phyloP scores from a whole-genome alignment of 2,113 vertebrate species.

The Apodemus sylvaticus region DNA sequence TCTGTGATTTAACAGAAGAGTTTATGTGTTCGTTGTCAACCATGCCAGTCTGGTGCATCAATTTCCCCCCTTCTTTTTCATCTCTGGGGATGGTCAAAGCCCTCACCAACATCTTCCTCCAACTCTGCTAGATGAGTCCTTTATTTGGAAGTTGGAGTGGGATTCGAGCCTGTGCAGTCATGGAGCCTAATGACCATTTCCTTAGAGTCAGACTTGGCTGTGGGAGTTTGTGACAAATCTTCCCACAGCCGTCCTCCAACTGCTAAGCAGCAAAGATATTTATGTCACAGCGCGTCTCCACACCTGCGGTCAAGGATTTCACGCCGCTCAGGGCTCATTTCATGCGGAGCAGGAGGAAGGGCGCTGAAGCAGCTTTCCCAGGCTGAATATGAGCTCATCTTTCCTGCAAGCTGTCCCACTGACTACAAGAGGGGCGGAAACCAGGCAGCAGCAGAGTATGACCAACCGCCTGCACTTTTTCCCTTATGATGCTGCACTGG shows the following conservation, averaged over 20 bases:
- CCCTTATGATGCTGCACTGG: not conserved
- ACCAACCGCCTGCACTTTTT: not conserved
- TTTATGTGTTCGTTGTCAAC: conserved; percentile 22
- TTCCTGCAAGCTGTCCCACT: not conserved
- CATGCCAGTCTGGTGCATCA: not conserved
- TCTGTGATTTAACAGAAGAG: not conserved
- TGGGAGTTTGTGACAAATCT: conserved; percentile 53
- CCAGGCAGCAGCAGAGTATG: rapidly evolving
- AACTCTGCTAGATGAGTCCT: not conserved
- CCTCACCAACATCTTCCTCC: not conserved
- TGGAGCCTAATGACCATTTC: not conserved
- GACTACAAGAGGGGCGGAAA: not conserved
- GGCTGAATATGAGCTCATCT: conserved; percentile 43
- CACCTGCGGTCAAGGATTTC: conserved; percentile 77
- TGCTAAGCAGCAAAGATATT: conserved; percentile 72
- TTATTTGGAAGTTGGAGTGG: not conserved
- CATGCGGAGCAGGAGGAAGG: conserved; percentile 64
- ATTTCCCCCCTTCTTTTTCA: not conserved
- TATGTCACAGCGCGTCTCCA: conserved; percentile 66
- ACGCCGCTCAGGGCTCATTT: conserved; percentile 74
- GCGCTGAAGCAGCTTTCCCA: conserved; percentile 39
- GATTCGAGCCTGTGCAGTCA: not conserved
- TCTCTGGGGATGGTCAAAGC: not conserved
- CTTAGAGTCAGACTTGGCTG: conserved; percentile 58
- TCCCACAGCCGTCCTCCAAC: conserved; percentile 74